Conservation (phyloP, 2,113 vertebrate species). For the Indicator maculatus region DNA sequence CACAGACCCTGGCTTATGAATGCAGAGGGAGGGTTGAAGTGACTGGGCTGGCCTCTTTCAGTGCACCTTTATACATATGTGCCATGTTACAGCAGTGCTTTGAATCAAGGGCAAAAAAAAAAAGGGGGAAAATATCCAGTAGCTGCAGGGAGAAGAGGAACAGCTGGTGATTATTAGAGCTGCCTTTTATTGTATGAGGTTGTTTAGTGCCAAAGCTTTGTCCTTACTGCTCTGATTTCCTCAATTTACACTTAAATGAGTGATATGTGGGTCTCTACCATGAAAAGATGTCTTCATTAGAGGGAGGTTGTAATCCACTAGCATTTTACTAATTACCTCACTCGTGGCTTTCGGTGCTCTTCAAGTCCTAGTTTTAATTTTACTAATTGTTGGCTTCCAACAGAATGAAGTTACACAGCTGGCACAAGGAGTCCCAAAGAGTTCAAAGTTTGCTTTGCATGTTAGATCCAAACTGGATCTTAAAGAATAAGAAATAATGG, state of each 20-base stretch:
- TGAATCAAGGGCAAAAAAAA: neutral
- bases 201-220: neutral
- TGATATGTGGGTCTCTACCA: neutral
- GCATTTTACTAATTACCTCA: neutral
- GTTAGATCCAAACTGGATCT: neutral
- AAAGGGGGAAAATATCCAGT: neutral
- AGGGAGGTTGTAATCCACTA: neutral
- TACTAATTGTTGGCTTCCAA: neutral
- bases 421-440: neutral
- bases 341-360: neutral
- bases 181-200: neutral
- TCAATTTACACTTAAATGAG: neutral
- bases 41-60: neutral
- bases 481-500: neutral
- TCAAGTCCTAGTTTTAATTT: neutral
- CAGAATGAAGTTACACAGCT: neutral
- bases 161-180: neutral
- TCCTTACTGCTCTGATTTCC: neutral
- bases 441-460: neutral
- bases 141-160: neutral
- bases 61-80: neutral
- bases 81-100: fast-evolving
- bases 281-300: neutral
- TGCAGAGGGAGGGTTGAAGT: neutral
- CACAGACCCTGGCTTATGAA: neutral